These are phyloP conservation scores for Fragum whitleyi DNA, from an alignment of 2,888 invertebrate species.

Conservation along the genomic window DNA sequence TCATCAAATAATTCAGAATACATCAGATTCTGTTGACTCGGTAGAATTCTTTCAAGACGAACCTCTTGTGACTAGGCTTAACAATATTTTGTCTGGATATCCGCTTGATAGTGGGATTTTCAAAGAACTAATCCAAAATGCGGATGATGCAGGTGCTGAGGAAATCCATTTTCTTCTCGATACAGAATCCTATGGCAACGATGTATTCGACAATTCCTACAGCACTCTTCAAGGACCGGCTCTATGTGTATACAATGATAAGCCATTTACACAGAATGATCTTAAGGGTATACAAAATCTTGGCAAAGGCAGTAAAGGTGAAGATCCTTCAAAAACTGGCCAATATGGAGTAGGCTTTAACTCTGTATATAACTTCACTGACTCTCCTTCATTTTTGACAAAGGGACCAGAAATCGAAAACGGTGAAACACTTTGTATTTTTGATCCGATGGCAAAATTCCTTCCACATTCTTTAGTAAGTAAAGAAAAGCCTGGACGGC, in stretches of 20 bases:
- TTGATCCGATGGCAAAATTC: slow-evolving; percentile 80
- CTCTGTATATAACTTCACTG: slow-evolving; percentile 78
- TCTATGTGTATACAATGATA: slow-evolving; percentile 75
- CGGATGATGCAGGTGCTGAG: slow-evolving; percentile 80
- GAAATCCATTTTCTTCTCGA: slow-evolving; percentile 46
- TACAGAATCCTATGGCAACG: slow-evolving; percentile 13
- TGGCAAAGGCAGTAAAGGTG: slow-evolving; percentile 73
- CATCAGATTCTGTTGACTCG: slow-evolving; percentile 58
- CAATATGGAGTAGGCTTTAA: slow-evolving; percentile 80
- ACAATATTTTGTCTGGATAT: slow-evolving; percentile 77
- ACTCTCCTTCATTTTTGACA: slow-evolving; percentile 75
- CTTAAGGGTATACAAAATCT: slow-evolving; percentile 73
- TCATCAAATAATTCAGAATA: slow-evolving; percentile 70
- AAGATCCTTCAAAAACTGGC: slow-evolving; percentile 74
- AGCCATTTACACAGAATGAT: slow-evolving; percentile 71
- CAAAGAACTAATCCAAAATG: slow-evolving; percentile 83
- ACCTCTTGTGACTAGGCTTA: slow-evolving; percentile 77
- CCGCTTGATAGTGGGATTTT: slow-evolving; percentile 79
- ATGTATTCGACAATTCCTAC: slow-evolving; percentile 29
- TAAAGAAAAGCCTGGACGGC: slow-evolving; percentile 56
- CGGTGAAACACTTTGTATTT: slow-evolving; percentile 77
- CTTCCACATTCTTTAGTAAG: slow-evolving; percentile 64
- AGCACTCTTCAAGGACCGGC: slow-evolving; percentile 74
- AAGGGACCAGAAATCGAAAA: slow-evolving; percentile 62
- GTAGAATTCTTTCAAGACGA: slow-evolving; percentile 79